Evolutionary conservation across 2,888 invertebrate genomes (phyloP).

Genomic region (Marasmarcha lunaedactyla): DNA sequence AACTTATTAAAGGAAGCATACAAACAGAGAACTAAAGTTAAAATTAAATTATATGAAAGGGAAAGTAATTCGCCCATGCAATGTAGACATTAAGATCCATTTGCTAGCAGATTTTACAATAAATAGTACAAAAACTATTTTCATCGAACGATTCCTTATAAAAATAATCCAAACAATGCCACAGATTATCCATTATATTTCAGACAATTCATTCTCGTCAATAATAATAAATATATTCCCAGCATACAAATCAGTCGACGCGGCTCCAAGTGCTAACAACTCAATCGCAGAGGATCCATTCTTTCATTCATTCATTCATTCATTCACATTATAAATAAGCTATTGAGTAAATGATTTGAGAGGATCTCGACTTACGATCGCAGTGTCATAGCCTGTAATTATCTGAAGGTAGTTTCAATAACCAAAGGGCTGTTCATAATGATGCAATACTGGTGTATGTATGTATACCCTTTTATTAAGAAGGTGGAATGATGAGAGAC

Average conservation of each 20-base stretch:
- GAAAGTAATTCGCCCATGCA: no score
- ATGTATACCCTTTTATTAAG: no score
- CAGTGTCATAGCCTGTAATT: conserved; percentile 16
- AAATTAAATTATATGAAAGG: no score
- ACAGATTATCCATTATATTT: not conserved
- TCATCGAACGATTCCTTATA: no score
- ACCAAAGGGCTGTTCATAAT: not conserved
- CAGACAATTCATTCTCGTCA: not conserved
- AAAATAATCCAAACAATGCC: no score
- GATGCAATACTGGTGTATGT: no score
- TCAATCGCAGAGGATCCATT: conserved; percentile 36
- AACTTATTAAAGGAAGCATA: no score
- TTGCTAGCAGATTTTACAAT: no score
- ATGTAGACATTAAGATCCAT: no score
- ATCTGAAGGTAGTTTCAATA: conserved; percentile 6
- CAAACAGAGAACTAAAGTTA: no score
- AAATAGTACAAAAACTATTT: no score
- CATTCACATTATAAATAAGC: conserved; percentile 16
- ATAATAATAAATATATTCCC: not conserved
- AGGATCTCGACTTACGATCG: conserved; percentile 15
- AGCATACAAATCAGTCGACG: conserved; percentile 1
- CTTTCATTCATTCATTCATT: conserved; percentile 31
- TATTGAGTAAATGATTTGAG: conserved; percentile 19
- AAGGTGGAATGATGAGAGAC: no score
- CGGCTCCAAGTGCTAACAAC: conserved; percentile 30